Conservation (phyloP, 2,888 invertebrate species). For the Acrobasis suavella region DNA sequence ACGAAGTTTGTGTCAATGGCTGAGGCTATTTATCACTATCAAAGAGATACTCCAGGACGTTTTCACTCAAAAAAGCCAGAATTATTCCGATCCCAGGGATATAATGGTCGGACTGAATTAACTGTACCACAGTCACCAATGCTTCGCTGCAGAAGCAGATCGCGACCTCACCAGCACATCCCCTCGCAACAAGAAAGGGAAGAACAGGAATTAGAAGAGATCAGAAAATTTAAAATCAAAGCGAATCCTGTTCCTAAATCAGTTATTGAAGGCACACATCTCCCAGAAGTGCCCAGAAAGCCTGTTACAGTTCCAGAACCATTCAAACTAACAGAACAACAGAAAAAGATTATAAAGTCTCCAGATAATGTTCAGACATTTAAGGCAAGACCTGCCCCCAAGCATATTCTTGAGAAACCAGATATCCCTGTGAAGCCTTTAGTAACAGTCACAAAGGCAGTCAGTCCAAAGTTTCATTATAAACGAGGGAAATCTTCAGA, state of each 20-base stretch:
- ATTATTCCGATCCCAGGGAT: conserved; percentile 49
- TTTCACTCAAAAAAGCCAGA: conserved; percentile 67
- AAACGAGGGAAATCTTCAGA: conserved; percentile 55
- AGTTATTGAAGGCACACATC: conserved; percentile 76
- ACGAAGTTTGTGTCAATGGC: conserved; percentile 83
- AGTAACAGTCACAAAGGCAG: conserved; percentile 53
- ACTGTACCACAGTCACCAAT: conserved; percentile 81
- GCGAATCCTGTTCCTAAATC: conserved; percentile 85
- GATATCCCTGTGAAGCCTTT: conserved; percentile 57
- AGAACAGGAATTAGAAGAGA: conserved; percentile 83
- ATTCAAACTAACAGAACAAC: conserved; percentile 84
- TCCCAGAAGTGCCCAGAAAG: conserved; percentile 79
- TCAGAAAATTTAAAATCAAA: conserved; percentile 85
- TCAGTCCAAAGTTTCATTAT: conserved; percentile 64
- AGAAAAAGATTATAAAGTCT: conserved; percentile 61
- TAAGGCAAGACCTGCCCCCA: conserved; percentile 85
- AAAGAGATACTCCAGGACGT: conserved; percentile 82
- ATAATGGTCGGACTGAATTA: conserved; percentile 46
- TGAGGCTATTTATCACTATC: conserved; percentile 80
- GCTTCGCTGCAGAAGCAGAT: conserved; percentile 79
- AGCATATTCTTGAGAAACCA: conserved; percentile 73
- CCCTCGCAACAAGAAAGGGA: conserved; percentile 84
- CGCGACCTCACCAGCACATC: conserved; percentile 71
- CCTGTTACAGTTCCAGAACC: conserved; percentile 83
- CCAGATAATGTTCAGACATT: conserved; percentile 61